These are phyloP conservation scores for Neocloeon triangulifer DNA, from an alignment of 1,140 invertebrate species.

Conservation along the genomic window DNA sequence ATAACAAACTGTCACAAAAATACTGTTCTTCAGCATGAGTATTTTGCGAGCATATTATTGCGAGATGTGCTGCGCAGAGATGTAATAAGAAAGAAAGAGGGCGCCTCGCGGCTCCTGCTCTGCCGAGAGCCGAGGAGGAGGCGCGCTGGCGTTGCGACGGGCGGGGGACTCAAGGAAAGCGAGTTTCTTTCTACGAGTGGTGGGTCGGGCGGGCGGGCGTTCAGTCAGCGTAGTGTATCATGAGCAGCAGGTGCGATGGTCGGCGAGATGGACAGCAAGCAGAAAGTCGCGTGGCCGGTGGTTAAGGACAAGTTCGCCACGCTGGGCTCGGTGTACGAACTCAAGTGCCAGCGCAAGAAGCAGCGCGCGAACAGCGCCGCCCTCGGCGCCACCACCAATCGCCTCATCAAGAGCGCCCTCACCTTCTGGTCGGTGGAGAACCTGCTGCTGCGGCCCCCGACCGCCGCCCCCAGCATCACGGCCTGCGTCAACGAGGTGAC, in stretches of 20 bases:
- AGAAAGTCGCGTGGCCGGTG: no score
- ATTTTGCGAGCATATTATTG: no score
- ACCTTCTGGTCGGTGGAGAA: not conserved
- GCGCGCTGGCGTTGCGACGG: not conserved
- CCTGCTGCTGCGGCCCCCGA: not conserved
- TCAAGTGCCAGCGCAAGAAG: conserved; percentile 8
- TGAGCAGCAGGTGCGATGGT: conserved; percentile 1
- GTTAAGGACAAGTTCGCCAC: conserved; percentile 9
- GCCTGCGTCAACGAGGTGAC: conserved; percentile 10
- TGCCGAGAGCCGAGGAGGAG: not conserved
- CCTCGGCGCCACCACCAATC: not conserved
- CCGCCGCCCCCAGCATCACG: conserved; percentile 6
- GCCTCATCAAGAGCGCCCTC: not conserved
- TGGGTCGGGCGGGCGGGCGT: not conserved
- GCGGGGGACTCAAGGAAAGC: not conserved
- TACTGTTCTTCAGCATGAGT: no score
- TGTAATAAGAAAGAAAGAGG: no score
- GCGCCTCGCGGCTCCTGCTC: not conserved
- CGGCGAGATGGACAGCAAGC: not conserved
- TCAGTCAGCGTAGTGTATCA: not conserved
- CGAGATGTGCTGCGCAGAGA: no score
- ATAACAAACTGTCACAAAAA: no score
- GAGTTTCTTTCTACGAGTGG: no score
- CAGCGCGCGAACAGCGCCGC: conserved; percentile 7
- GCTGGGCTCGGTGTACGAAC: conserved; percentile 10